Percentiles rank a stretch among this genome's conserved stretches.
Evolutionary conservation across 2,797 vertebrate genomes (phyloP).

Genomic region (Sebastes diaconus): DNA sequence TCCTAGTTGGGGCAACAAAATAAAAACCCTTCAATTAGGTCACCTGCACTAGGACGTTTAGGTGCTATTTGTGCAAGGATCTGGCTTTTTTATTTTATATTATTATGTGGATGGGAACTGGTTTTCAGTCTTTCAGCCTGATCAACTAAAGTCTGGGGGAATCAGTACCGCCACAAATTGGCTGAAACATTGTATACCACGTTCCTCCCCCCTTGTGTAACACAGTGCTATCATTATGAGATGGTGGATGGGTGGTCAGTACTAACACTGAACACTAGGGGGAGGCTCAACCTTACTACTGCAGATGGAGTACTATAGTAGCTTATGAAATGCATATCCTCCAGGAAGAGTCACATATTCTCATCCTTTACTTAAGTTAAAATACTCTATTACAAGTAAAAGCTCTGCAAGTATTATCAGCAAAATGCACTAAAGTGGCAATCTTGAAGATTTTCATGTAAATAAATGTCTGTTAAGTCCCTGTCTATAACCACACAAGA

Average conservation of each 20-base stretch:
- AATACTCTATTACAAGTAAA: neutral
- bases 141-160: no score
- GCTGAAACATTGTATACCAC: neutral
- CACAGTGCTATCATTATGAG: neutral
- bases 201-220: neutral
- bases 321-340: neutral
- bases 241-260: constrained; percentile 28
- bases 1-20: no score
- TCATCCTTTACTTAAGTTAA: neutral
- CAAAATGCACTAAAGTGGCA: neutral
- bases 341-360: neutral
- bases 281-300: constrained; percentile 35
- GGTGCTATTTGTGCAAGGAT: no score
- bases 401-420: neutral
- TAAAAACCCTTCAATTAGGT: no score
- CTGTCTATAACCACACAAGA: no score
- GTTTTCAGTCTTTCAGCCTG: no score
- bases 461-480: no score
- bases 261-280: constrained; percentile 51
- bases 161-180: no score
- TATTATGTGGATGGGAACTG: no score
- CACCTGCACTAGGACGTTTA: no score
- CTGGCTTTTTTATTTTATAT: no score
- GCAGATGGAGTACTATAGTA: neutral
- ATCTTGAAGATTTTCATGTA: no score